These are phyloP conservation scores for Andrena bicolor DNA, from an alignment of 2,888 invertebrate species.

Conservation along the genomic window DNA sequence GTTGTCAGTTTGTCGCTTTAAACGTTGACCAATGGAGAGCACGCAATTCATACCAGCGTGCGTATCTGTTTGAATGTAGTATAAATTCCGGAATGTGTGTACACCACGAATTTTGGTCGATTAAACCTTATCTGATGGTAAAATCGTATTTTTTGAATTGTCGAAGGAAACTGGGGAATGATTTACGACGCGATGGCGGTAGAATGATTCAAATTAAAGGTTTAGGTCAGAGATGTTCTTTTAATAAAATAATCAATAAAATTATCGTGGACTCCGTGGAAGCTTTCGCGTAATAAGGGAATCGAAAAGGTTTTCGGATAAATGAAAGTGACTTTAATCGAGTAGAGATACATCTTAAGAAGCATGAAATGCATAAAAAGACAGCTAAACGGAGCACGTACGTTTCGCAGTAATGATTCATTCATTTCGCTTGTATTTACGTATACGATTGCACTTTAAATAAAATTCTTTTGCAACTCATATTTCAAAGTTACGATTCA, in stretches of 20 bases:
- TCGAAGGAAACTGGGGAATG: slow-evolving; percentile 27
- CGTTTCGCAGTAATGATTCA: slow-evolving; percentile 50
- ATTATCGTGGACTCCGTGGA: slow-evolving; percentile 42
- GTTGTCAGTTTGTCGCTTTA: neutral
- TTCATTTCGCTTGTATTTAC: neutral
- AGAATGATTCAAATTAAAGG: slow-evolving; percentile 49
- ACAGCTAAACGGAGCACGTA: slow-evolving; percentile 72
- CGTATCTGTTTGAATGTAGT: slow-evolving; percentile 8
- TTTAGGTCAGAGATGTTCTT: slow-evolving; percentile 11
- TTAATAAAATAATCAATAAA: slow-evolving; percentile 67
- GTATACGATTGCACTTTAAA: neutral
- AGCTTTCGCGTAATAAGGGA: slow-evolving; percentile 30
- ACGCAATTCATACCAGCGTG: slow-evolving; percentile 3
- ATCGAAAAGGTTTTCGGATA: slow-evolving; percentile 5
- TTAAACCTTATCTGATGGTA: slow-evolving; percentile 43
- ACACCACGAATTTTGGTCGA: slow-evolving; percentile 27
- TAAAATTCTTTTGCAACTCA: neutral
- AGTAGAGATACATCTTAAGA: slow-evolving; percentile 51
- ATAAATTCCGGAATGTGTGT: slow-evolving; percentile 10
- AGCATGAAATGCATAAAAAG: slow-evolving; percentile 79
- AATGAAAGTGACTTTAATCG: slow-evolving; percentile 35
- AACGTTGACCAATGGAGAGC: slow-evolving; percentile 16
- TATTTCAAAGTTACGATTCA: neutral
- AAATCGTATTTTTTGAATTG: slow-evolving; percentile 26
- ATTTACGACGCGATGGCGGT: slow-evolving; percentile 26